A percentile compares a stretch with the other conserved stretches of the same genome.
Evolutionary conservation across 2,888 invertebrate species (phyloP).

Genomic region (Apantesis nais): DNA sequence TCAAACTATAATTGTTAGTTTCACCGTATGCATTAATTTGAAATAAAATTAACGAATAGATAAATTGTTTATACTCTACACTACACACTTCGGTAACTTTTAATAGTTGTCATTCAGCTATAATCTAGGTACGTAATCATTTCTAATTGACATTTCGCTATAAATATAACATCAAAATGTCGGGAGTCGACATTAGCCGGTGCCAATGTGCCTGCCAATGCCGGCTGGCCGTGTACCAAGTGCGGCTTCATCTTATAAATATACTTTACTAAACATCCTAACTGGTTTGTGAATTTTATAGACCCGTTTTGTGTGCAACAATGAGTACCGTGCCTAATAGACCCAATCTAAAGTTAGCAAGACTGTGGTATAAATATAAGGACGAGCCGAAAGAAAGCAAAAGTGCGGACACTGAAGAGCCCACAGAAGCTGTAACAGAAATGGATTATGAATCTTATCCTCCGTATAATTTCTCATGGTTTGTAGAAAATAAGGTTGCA

Average conservation of each 20-base stretch:
- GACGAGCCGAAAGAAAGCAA: constrained; percentile 55
- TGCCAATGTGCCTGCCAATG: constrained; percentile 48
- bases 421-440: constrained; percentile 41
- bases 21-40: background rate
- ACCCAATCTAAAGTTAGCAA: constrained; percentile 72
- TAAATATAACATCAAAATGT: constrained; percentile 54
- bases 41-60: background rate
- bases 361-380: constrained; percentile 76
- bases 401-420: constrained; percentile 44
- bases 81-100: background rate
- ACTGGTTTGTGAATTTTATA: constrained; percentile 27
- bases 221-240: constrained; percentile 52
- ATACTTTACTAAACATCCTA: constrained; percentile 30
- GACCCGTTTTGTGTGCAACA: constrained; percentile 29
- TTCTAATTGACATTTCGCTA: constrained; percentile 51
- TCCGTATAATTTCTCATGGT: constrained; percentile 90
- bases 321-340: constrained; percentile 71
- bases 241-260: constrained; percentile 39
- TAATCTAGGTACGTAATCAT: constrained; percentile 13
- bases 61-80: background rate
- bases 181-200: constrained; percentile 37
- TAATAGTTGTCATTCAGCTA: background rate
- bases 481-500: constrained; percentile 87
- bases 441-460: constrained; percentile 78
- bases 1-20: background rate